Evolutionary conservation across 23 tunicate genomes (phyloP).

Genomic region (Halocynthia aurantium): DNA sequence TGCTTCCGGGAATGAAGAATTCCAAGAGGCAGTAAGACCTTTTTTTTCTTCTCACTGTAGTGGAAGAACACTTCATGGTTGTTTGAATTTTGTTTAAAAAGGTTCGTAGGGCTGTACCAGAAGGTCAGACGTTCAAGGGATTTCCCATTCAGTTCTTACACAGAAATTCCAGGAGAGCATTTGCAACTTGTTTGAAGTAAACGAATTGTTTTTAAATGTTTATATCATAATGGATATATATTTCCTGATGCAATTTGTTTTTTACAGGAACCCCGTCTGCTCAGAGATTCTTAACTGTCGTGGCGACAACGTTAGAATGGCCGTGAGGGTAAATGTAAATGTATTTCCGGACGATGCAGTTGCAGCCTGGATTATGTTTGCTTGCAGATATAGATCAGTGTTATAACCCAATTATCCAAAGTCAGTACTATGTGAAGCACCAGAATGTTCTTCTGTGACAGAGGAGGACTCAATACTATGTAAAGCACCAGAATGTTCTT

Average conservation of each 20-base stretch:
- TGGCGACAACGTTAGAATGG: slow-evolving; percentile 66
- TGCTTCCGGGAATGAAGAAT: slow-evolving; percentile 72
- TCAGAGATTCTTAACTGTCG: slow-evolving; percentile 66
- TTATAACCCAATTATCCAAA: slow-evolving; percentile 12
- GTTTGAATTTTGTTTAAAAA: too few relatives aligned
- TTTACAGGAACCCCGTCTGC: slow-evolving; percentile 37
- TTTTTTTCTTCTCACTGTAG: too few relatives aligned
- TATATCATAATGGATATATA: background rate
- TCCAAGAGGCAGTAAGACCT: slow-evolving; percentile 58
- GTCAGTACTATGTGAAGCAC: too few relatives aligned
- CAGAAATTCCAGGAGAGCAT: slow-evolving; percentile 45
- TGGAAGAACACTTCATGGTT: too few relatives aligned
- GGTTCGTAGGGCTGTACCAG: slow-evolving; percentile 58
- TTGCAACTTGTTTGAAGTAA: slow-evolving; percentile 49
- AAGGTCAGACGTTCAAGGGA: slow-evolving; percentile 89
- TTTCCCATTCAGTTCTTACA: slow-evolving; percentile 79
- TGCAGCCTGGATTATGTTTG: slow-evolving; percentile 85
- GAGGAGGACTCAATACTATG: too few relatives aligned
- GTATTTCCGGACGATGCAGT: slow-evolving; percentile 79
- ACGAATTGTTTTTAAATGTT: background rate
- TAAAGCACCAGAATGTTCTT: too few relatives aligned
- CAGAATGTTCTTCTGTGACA: too few relatives aligned
- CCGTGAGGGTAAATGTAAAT: slow-evolving; percentile 50
- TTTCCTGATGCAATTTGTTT: background rate
- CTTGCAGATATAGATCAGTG: slow-evolving; percentile 78